Evolutionary conservation across 2,888 invertebrate species (phyloP).

Genomic region (Ectemnius lituratus): DNA sequence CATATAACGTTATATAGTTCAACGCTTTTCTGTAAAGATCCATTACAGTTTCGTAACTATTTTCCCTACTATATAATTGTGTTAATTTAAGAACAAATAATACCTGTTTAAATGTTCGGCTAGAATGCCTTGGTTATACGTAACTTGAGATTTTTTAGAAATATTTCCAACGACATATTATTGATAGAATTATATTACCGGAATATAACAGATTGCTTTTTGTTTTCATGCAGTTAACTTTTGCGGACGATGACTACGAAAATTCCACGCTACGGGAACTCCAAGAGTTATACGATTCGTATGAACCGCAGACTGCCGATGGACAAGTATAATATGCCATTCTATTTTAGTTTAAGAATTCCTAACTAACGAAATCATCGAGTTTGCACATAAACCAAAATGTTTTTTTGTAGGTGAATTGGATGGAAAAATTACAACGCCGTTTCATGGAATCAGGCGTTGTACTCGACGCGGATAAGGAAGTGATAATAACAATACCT

Average conservation of each 20-base stretch:
- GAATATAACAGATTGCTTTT: not conserved
- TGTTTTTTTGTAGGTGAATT: slow-evolving; percentile 35
- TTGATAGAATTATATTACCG: too few species aligned
- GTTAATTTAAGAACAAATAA: not conserved
- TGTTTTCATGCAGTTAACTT: slow-evolving; percentile 13
- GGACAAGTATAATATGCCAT: slow-evolving; percentile 21
- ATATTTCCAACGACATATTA: too few species aligned
- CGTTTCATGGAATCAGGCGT: slow-evolving; percentile 19
- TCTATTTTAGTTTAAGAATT: not conserved
- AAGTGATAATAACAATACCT: not conserved
- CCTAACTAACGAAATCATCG: not conserved
- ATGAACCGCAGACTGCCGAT: not conserved
- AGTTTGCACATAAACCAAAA: not conserved
- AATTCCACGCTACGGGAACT: slow-evolving; percentile 15
- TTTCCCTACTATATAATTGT: not conserved
- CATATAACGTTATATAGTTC: too few species aligned
- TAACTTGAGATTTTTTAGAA: too few species aligned
- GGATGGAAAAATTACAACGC: slow-evolving; percentile 32
- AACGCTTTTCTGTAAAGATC: too few species aligned
- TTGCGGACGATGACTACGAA: rapidly evolving
- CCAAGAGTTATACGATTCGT: slow-evolving; percentile 27
- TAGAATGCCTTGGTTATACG: too few species aligned
- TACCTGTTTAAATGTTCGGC: too few species aligned
- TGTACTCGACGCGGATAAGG: slow-evolving; percentile 2
- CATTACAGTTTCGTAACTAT: too few species aligned